These are phyloP conservation scores for Drosophila siamana DNA, from an alignment of 2,888 invertebrate species.

Conservation along the genomic window DNA sequence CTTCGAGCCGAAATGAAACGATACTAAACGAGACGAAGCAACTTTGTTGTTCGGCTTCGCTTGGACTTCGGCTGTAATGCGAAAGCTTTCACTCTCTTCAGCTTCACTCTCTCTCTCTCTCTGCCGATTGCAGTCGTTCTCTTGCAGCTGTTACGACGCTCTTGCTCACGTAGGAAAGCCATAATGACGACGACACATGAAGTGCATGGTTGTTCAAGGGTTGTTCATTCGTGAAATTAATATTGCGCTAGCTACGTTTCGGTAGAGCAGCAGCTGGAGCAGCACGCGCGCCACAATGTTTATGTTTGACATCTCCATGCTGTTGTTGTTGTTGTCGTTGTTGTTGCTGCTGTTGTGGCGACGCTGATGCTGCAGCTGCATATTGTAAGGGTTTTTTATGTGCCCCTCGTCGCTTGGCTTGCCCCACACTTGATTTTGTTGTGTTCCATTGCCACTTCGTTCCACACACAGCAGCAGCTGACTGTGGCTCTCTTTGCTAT, in stretches of 20 bases:
- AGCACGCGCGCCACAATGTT: conserved; percentile 74
- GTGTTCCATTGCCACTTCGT: conserved; percentile 65
- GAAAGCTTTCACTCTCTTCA: conserved; percentile 14
- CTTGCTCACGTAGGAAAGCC: conserved; percentile 62
- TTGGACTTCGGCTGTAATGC: background rate
- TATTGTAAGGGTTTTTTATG: conserved; percentile 73
- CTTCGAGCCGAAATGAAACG: background rate
- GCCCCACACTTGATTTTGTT: conserved; percentile 34
- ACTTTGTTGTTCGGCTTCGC: conserved; percentile 7
- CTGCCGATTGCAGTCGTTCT: conserved; percentile 18
- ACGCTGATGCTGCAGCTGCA: conserved; percentile 55
- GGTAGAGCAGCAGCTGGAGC: conserved; percentile 24
- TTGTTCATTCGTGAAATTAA: conserved; percentile 82
- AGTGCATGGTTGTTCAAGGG: conserved; percentile 81
- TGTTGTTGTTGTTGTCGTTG: conserved; percentile 42
- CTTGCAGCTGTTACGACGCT: conserved; percentile 25
- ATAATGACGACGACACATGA: conserved; percentile 75
- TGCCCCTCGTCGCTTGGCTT: conserved; percentile 42
- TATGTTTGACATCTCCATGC: conserved; percentile 56
- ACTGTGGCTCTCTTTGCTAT: conserved; percentile 10
- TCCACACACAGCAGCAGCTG: conserved; percentile 32
- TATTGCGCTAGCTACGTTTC: conserved; percentile 69
- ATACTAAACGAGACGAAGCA: conserved; percentile 3
- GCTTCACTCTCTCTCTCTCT: conserved; percentile 1
- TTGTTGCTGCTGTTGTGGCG: conserved; percentile 41